These are phyloP conservation scores for Aleiodes sp. DNA, from an alignment of 1,140 invertebrate species.

Conservation along the genomic window DNA sequence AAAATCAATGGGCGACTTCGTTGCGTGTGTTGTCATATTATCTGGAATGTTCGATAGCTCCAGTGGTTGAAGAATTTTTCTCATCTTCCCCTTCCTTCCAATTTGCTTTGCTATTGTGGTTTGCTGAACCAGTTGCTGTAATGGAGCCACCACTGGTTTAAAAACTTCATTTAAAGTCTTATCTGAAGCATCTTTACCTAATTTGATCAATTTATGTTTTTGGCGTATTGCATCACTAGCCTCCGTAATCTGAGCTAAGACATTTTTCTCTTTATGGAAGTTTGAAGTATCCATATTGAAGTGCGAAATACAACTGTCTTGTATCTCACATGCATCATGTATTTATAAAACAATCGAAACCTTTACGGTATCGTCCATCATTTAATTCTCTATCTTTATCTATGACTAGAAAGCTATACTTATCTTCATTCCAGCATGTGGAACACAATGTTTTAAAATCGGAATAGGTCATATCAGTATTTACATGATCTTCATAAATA, in stretches of 20 bases:
- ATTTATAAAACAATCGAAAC: constrained; percentile 44
- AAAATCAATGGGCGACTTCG: no score
- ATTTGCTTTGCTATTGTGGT: neutral
- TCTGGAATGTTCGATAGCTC: neutral
- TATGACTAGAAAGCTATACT: constrained; percentile 47
- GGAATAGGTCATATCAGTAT: constrained; percentile 34
- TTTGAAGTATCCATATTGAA: neutral
- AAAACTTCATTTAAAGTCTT: constrained; percentile 1
- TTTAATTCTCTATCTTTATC: constrained; percentile 46
- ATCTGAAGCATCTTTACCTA: neutral
- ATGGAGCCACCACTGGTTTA: neutral
- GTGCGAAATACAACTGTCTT: neutral
- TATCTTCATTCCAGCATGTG: constrained; percentile 36
- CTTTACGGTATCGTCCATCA: constrained; percentile 43
- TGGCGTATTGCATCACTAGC: neutral
- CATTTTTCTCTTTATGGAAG: neutral
- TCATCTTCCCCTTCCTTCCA: neutral
- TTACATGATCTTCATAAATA: constrained; percentile 34
- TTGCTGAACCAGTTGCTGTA: neutral
- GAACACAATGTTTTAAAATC: constrained; percentile 39
- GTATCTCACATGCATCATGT: constrained; percentile 41
- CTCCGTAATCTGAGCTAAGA: neutral
- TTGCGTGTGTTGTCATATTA: neutral
- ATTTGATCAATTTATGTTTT: neutral
- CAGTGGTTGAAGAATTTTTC: neutral